Evolutionary conservation across 1,140 invertebrate species (phyloP).

Genomic region (Diabrotica virgifera): DNA sequence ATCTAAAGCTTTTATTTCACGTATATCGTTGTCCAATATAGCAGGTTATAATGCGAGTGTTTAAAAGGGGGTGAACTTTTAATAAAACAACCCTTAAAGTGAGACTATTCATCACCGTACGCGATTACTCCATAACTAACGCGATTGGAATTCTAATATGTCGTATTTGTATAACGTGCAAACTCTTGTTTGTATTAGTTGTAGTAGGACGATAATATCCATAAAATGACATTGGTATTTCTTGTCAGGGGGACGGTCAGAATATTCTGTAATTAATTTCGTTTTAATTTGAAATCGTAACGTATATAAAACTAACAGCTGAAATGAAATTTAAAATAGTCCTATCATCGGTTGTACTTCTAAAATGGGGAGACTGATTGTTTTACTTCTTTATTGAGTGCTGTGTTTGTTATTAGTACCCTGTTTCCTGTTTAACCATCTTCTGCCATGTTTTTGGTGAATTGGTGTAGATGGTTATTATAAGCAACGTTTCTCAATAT

Average conservation of each 20-base stretch:
- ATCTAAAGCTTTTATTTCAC: slow-evolving; percentile 3
- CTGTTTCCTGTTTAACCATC: too few relatives aligned
- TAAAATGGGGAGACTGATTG: too few relatives aligned
- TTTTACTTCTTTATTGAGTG: too few relatives aligned
- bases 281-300: not conserved
- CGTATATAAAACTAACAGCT: too few relatives aligned
- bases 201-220: not conserved
- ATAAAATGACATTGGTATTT: slow-evolving; percentile 3
- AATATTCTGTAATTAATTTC: not conserved
- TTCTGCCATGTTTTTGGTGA: too few relatives aligned
- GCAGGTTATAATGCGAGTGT: not conserved
- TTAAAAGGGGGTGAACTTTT: slow-evolving; percentile 2
- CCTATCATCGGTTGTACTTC: too few relatives aligned
- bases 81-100: slow-evolving; percentile 1
- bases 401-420: too few relatives aligned
- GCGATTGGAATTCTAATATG: slow-evolving; percentile 2
- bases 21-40: not conserved
- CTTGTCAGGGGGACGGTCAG: not conserved
- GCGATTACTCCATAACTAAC: not conserved
- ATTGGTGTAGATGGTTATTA: too few relatives aligned
- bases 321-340: too few relatives aligned
- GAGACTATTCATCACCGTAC: not conserved
- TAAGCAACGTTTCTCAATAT: too few relatives aligned
- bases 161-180: not conserved
- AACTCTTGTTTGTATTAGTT: not conserved